phyloP scores from a whole-genome alignment of 2,797 vertebrate genomes.

The Pelochelys cantorii region DNA sequence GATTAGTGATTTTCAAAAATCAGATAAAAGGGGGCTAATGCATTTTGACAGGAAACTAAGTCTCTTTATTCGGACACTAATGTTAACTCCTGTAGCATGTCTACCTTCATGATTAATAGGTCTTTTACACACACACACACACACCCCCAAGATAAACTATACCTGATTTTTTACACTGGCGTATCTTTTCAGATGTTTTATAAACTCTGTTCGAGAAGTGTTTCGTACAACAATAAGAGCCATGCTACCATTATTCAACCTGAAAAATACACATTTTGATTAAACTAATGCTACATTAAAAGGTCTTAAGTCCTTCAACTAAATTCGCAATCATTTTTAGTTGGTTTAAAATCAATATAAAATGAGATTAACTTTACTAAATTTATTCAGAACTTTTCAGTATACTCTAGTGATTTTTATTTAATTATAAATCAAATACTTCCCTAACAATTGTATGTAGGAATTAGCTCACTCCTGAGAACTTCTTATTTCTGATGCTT shows the following conservation, averaged over 20 bases:
- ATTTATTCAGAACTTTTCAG: background rate
- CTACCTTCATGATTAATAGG: slow-evolving; percentile 37
- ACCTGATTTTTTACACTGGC: slow-evolving; percentile 89
- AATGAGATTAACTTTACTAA: background rate
- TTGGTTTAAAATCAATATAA: background rate
- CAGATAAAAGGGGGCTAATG: slow-evolving; percentile 73
- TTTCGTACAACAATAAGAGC: slow-evolving; percentile 88
- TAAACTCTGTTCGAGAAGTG: slow-evolving; percentile 91
- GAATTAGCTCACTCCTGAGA: background rate
- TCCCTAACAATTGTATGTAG: slow-evolving; percentile 21
- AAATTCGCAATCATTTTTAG: background rate
- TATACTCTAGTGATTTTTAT: background rate
- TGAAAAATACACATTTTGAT: slow-evolving; percentile 73
- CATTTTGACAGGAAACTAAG: slow-evolving; percentile 77
- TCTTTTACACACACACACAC: slow-evolving; percentile 17
- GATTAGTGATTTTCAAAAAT: slow-evolving; percentile 77
- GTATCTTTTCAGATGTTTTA: slow-evolving; percentile 96
- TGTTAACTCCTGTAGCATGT: slow-evolving; percentile 57
- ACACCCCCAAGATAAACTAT: slow-evolving; percentile 22
- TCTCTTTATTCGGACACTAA: slow-evolving; percentile 70
- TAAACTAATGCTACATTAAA: background rate
- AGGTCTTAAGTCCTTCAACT: background rate
- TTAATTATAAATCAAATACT: background rate
- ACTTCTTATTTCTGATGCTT: background rate
- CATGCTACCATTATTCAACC: slow-evolving; percentile 92